Percentiles rank a stretch among this genome's conserved stretches.
Evolutionary conservation across 1,140 invertebrate species (phyloP).

Genomic region (Caenorhabditis tropicalis): DNA sequence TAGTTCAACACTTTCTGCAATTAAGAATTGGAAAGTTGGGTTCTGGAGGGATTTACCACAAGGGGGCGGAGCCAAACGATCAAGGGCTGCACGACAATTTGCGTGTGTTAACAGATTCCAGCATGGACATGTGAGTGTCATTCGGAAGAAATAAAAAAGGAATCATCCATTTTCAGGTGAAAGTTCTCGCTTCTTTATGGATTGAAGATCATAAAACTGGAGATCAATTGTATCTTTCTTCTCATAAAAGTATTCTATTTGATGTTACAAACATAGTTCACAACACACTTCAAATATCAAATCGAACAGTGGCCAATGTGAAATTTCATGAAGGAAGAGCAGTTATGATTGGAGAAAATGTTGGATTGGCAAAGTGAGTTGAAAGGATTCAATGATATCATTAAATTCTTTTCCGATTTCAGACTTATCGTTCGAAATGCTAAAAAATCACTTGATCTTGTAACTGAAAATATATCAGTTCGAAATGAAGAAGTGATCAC

Average conservation of each 20-base stretch:
- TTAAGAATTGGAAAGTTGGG: slow-evolving; percentile 2
- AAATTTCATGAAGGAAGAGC: slow-evolving; percentile 7
- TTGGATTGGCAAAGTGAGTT: slow-evolving; percentile 9
- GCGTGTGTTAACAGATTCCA: slow-evolving; percentile 53
- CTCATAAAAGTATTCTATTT: slow-evolving; percentile 52
- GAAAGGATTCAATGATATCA: not conserved
- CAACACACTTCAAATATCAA: slow-evolving; percentile 25
- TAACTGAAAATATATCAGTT: not conserved
- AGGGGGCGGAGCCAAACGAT: slow-evolving; percentile 86
- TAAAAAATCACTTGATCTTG: slow-evolving; percentile 6
- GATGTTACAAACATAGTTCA: slow-evolving; percentile 55
- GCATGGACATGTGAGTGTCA: slow-evolving; percentile 49
- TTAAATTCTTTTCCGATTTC: not conserved
- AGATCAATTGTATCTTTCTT: slow-evolving; percentile 51
- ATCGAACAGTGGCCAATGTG: slow-evolving; percentile 46
- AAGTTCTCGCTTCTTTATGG: slow-evolving; percentile 51
- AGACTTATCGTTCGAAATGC: slow-evolving; percentile 4
- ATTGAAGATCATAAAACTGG: slow-evolving; percentile 55
- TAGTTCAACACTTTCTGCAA: slow-evolving; percentile 27
- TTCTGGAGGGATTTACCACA: slow-evolving; percentile 73
- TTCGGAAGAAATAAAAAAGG: not conserved
- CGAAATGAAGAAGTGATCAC: slow-evolving; percentile 21
- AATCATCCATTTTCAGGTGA: slow-evolving; percentile 38
- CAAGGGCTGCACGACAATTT: slow-evolving; percentile 55
- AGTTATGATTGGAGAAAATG: slow-evolving; percentile 29